Base-by-base conservation (phyloP, 2,797 vertebrate genomes). In the Distichodus sexfasciatus region DNA sequence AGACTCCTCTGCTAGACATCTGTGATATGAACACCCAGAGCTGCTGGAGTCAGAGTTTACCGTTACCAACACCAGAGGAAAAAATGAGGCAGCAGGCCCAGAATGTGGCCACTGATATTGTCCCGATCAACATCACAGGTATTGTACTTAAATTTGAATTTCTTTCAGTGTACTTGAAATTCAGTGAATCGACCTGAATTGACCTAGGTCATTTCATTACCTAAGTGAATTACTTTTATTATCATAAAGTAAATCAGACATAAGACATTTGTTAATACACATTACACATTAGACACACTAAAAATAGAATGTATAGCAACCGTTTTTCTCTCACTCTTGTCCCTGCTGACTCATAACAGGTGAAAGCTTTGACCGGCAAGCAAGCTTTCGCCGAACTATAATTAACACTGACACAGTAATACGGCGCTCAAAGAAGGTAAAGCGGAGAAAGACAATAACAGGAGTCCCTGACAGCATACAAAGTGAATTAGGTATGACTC, bases 311-410 rank as follows among this genome's bases (percentile, higher is more conserved):
- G n/a, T n/a, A n/a, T n/a, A n/a, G n/a, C n/a, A n/a, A n/a, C n/a
- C n/a, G n/a, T n/a, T n/a, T n/a, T n/a, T n/a, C n/a, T n/a, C n/a
- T n/a, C n/a, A n/a, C n/a, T n/a, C n/a, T n/a, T n/a, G n/a, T n/a
- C n/a, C 26, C 46, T 12, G 6, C 2, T 9, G 21, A 12, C 8
- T 46, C 23, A 40, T 28, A 41, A 69, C 82, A 99, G 97, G 97
- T 76, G 93, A 95, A 90, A 95, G 91, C 89, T 98, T 99, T 79
- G 95, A 98, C 85, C 95, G 95, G 63, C 97, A 99, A 79, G 96
- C 97, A 84, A 95, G 92, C 89, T 92, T 96, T 80, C 92, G 94
- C 76, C 93, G 91, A 83, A 93, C 89, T 69, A 81, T 91, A 79
- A 93, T 94, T 84, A 94, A 93, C 84, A 86, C 86, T 43, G 95